Evolutionary conservation across 2,888 invertebrate species (phyloP).

Genomic region (Ceramica pisi): DNA sequence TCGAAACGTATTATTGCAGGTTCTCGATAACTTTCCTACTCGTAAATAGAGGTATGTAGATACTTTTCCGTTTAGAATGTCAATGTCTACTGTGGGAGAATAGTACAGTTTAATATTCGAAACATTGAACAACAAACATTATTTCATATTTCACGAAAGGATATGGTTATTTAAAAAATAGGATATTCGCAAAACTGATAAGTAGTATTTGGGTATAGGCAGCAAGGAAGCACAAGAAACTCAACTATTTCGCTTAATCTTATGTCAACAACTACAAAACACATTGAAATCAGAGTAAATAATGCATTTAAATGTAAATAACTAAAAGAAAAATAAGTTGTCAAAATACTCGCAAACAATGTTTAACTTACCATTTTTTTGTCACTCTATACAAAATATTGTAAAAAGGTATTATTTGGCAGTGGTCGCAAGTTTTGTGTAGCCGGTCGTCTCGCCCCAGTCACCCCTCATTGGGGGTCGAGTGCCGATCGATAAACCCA

Average conservation of each 20-base stretch:
- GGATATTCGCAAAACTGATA: background rate
- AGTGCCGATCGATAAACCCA: conserved; percentile 74
- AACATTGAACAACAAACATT: conserved; percentile 1
- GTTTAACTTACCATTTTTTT: conserved; percentile 60
- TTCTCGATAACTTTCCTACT: background rate
- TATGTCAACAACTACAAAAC: conserved; percentile 43
- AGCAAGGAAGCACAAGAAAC: background rate
- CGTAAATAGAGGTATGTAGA: background rate
- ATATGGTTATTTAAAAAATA: background rate
- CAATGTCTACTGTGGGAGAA: background rate
- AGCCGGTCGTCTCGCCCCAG: conserved; percentile 32
- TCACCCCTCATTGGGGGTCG: conserved; percentile 50
- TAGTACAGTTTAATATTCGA: background rate
- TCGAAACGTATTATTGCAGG: background rate
- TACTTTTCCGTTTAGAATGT: background rate
- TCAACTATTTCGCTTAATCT: background rate
- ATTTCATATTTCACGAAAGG: background rate
- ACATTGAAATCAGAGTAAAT: conserved; percentile 1
- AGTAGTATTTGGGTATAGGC: background rate
- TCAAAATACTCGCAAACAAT: background rate
- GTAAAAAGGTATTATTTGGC: conserved; percentile 25
- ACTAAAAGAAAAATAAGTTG: background rate
- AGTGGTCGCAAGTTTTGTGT: conserved; percentile 19
- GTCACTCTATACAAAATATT: conserved; percentile 48
- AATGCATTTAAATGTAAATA: background rate